These are phyloP conservation scores for Dendrophyllia cribrosa DNA, from an alignment of 64 coral and sea anemone genomes.

Conservation along the genomic window DNA sequence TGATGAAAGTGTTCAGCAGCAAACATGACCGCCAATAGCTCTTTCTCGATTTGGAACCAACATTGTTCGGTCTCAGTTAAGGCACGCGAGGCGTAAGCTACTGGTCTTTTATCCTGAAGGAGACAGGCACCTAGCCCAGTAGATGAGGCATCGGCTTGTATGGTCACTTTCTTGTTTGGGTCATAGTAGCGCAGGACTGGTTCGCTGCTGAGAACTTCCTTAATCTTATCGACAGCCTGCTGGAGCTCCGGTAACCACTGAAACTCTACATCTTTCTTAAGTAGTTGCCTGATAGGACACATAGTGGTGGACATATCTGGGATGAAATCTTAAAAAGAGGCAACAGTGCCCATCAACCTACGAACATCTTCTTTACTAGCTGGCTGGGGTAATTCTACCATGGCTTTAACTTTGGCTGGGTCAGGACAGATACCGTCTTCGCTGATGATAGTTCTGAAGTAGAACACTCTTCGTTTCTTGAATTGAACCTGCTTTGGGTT, in stretches of 20 bases:
- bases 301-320: conserved; percentile 39
- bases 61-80: conserved; percentile 24
- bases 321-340: conserved; percentile 61
- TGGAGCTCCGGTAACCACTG: conserved; percentile 22
- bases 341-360: conserved; percentile 47
- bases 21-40: too few relatives aligned
- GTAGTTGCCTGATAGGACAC: conserved; percentile 34
- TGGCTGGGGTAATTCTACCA: conserved; percentile 21
- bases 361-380: conserved; percentile 34
- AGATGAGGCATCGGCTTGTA: conserved; percentile 21
- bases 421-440: conserved; percentile 36
- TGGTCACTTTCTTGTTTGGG: conserved; percentile 6
- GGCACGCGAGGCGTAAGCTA: conserved; percentile 12
- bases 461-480: conserved; percentile 47
- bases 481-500: conserved; percentile 48
- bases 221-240: conserved; percentile 7
- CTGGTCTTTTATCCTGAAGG: not conserved
- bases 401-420: conserved; percentile 38
- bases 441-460: conserved; percentile 20
- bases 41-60: conserved; percentile 48
- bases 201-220: not conserved
- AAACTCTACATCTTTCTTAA: conserved; percentile 8
- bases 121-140: conserved; percentile 14
- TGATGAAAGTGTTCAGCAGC: too few relatives aligned
- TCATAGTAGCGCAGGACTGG: conserved; percentile 20